Conservation (phyloP, 2,888 invertebrate genomes). For the Sarcophaga variegata region DNA sequence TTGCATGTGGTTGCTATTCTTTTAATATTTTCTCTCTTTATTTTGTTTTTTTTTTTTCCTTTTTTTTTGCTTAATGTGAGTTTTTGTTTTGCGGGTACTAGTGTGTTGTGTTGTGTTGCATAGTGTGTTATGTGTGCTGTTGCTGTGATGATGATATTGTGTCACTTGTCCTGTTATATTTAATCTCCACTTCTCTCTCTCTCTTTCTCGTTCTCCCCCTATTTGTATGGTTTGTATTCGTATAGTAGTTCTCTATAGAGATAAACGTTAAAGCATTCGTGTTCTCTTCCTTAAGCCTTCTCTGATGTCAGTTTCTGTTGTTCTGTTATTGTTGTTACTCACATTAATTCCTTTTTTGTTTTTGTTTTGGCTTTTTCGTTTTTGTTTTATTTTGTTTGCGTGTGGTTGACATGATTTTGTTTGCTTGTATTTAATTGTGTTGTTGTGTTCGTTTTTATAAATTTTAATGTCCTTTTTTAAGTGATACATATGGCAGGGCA, state of each 20-base stretch:
- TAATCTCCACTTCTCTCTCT: neutral
- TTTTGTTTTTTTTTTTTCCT: no score
- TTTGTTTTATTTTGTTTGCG: neutral
- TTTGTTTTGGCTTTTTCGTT: slow-evolving; percentile 3
- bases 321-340: neutral
- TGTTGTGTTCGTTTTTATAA: slow-evolving; percentile 23
- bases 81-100: neutral
- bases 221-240: no score
- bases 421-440: slow-evolving; percentile 33
- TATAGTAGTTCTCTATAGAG: no score
- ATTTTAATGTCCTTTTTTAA: slow-evolving; percentile 52
- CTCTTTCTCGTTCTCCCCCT: neutral
- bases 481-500: slow-evolving; percentile 50
- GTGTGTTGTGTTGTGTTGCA: neutral
- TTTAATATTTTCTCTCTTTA: no score
- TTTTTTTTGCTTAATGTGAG: neutral
- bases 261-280: no score
- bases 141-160: slow-evolving; percentile 31
- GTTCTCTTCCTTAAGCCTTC: neutral
- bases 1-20: no score
- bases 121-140: neutral
- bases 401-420: neutral
- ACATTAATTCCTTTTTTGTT: neutral
- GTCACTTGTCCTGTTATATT: slow-evolving; percentile 32
- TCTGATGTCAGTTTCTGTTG: neutral